Base-by-base conservation (phyloP, 1,140 invertebrate genomes). In the Acromyrmex echinatior region DNA sequence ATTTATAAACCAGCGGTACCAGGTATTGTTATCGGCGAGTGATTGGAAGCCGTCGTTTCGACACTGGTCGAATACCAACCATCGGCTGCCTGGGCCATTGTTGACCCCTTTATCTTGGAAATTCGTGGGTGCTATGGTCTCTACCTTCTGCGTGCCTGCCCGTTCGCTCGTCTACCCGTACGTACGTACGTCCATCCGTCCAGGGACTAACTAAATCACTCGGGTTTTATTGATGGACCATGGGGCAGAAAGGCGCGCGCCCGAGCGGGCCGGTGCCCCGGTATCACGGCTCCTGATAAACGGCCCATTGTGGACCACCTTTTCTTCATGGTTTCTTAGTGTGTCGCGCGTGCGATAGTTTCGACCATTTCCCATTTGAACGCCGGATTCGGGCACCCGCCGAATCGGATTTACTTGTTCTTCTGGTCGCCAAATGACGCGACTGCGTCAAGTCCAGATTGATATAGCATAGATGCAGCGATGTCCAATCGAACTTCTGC, bases 11-110 rank as follows among this genome's bases (percentile, higher is more conserved):
- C 92, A 91, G 90, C 58, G 80, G 80, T 70, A 92, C 87, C 79
- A 80, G 88, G 90, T 86, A 94, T 94, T 94, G 93, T 94, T 94
- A 94, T 93, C 92, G 90, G 86, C 92, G 92, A 93, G 93, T 93
- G 93, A 93, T 93, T 92, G 93, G 89, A 93, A 92, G 90, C 80
- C 84, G 86, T 86, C 91, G 88, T 88, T 91, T 92, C 93, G 93
- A 94, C 92, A 93, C 92, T 91, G 88, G 92, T 92, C 93, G 93
- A 94, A 94, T 93, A 94, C 92, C 92, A 94, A 94, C 89, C 92
- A 93, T 92, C 90, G 92, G 89, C 91, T 92, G 90, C 90, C 68
- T 70, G 77, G 80, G 18, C 92, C 88, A 94, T 94, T 94, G 92
- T 93, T 90, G 91, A 93, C 79, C 88, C 88, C 92, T 93, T 93